Evolutionary conservation across 2,797 vertebrate species (phyloP), one percentile per base, ranked within the genome.

Genomic region (Acanthis flammea): DNA sequence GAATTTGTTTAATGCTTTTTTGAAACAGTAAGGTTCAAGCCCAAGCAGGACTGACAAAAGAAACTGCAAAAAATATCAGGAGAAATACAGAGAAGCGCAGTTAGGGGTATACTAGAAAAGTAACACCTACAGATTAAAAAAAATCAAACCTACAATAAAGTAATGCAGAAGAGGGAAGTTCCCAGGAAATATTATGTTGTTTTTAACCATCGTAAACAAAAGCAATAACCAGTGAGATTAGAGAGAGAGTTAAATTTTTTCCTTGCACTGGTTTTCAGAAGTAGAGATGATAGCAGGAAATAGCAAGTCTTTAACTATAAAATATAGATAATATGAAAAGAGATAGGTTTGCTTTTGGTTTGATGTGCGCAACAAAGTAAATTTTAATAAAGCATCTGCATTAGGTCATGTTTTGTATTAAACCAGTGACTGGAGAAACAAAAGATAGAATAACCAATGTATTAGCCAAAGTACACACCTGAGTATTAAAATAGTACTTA

Each of bases 341-440:
- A 70, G 14, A 80, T 33, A 63, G 10, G 7, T 86, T 93, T 87
- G 63, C 14, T 94, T 82, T 88, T 65, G n/a, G 14, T 87, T 87
- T 80, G 81, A 94, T 74, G 22, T 48, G 7, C 50, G 21, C 62
- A 91, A 85, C 42, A 61, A 92, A 85, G 41, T 61, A 92, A 88
- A 78, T 54, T 27, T 68, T 83, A 85, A 60, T 63, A 89, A 71
- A 74, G 28, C 73, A 93, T 61, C 75, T 88, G 54, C 39, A 47
- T 48, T 6, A 1, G 50, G 57, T 86, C 42, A 48, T 72, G 62
- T 80, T 94, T 93, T 83, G 19, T 82, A 47, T 68, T 87, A 87
- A 82, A 92, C 18, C 70, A 77, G 25, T 65, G 68, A 74, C 22
- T 57, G 81, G 65, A 91, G 75, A 95, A 90, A 95, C 61, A 93